phyloP scores from a whole-genome alignment of 2,888 invertebrate species.

The Alentia gelatinosa region DNA sequence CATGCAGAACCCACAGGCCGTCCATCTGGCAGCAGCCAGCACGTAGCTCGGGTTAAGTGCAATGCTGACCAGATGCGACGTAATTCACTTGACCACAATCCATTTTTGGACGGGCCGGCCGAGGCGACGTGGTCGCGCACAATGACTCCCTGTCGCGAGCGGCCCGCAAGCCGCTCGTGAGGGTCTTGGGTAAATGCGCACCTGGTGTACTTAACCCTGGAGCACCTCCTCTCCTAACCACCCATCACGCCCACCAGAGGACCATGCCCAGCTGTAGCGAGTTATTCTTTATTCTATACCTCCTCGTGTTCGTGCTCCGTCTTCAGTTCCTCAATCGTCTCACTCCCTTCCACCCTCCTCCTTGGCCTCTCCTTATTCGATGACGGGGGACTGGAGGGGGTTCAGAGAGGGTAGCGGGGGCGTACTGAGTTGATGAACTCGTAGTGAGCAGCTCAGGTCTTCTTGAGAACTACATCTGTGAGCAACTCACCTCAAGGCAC shows the following conservation, averaged over 20 bases:
- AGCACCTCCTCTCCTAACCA: background rate
- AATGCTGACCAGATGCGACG: background rate
- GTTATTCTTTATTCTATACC: background rate
- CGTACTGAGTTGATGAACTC: no score
- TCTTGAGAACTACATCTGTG: no score
- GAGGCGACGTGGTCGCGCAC: background rate
- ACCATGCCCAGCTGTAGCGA: background rate
- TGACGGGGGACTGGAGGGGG: no score
- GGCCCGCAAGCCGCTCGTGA: background rate
- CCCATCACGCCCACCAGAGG: background rate
- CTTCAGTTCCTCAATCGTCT: no score
- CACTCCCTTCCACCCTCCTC: no score
- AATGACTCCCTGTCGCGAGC: background rate
- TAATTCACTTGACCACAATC: constrained; percentile 22
- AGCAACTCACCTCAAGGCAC: no score
- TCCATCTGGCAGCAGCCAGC: background rate
- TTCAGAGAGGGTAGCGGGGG: no score
- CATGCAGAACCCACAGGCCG: no score
- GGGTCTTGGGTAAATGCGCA: background rate
- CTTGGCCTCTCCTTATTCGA: no score
- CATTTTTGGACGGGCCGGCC: background rate
- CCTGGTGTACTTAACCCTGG: background rate
- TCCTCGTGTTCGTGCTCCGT: background rate
- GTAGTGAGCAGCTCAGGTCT: no score
- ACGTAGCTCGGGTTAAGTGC: background rate